phyloP scores from a whole-genome alignment of 2,888 invertebrate genomes.

The Thymelicus acteon region DNA sequence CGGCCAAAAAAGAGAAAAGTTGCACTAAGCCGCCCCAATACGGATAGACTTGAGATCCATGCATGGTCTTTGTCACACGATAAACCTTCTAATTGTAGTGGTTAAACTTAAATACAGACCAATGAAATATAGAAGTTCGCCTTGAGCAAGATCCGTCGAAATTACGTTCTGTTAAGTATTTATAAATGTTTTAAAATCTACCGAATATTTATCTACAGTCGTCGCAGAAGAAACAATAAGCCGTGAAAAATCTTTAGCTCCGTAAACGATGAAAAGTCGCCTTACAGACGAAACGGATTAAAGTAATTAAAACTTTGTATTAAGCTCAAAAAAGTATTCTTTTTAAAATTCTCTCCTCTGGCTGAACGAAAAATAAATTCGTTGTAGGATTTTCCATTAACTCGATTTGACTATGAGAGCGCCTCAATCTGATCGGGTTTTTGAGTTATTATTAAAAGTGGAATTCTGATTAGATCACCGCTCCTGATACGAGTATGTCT shows the following conservation, averaged over 20 bases:
- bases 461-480: slow-evolving; percentile 24
- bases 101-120: no score
- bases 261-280: slow-evolving; percentile 2
- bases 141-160: no score
- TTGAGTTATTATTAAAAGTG: slow-evolving; percentile 31
- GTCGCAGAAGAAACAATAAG: background rate
- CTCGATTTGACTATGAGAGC: slow-evolving; percentile 24
- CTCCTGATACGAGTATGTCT: background rate
- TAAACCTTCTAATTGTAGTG: no score
- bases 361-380: slow-evolving; percentile 11
- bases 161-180: no score
- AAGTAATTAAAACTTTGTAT: slow-evolving; percentile 32
- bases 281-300: slow-evolving; percentile 24
- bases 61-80: no score
- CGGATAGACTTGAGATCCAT: no score
- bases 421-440: slow-evolving; percentile 21
- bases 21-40: no score
- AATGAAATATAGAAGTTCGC: no score
- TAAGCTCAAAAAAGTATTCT: slow-evolving; percentile 6
- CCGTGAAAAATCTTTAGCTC: background rate
- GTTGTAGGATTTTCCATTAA: slow-evolving; percentile 27
- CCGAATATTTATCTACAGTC: background rate
- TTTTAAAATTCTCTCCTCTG: slow-evolving; percentile 4
- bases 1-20: no score
- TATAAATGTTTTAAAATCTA: no score